A percentile compares a stretch with the other conserved stretches of the same genome.
Conservation (phyloP, 1,140 invertebrate genomes). For the Physella acuta region DNA sequence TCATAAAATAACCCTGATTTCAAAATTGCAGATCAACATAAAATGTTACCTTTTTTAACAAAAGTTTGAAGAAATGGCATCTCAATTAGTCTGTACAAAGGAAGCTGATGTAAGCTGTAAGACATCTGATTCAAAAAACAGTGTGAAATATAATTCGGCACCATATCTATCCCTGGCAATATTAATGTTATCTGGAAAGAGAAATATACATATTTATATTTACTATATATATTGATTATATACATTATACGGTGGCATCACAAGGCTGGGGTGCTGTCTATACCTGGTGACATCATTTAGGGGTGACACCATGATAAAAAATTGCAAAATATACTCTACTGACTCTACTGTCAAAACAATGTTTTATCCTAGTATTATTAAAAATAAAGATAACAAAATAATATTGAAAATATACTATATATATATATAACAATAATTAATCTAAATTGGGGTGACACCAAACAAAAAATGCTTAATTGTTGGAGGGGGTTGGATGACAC, state of each 20-base stretch:
- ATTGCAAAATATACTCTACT: background rate
- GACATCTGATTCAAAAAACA: slow-evolving; percentile 5
- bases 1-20: background rate
- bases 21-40: background rate
- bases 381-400: too few species aligned
- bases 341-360: too few species aligned
- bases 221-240: too few species aligned
- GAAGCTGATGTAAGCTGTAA: slow-evolving; percentile 9
- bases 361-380: too few species aligned
- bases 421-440: too few species aligned
- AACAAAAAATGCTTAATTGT: too few species aligned
- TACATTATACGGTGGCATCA: background rate
- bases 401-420: too few species aligned
- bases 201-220: background rate
- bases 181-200: slow-evolving; percentile 4
- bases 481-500: too few species aligned
- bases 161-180: slow-evolving; percentile 8
- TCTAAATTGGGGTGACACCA: too few species aligned
- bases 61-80: slow-evolving; percentile 19
- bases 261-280: background rate
- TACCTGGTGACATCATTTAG: too few species aligned
- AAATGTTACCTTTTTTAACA: slow-evolving; percentile 15
- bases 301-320: background rate
- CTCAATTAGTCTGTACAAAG: slow-evolving; percentile 17
- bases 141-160: background rate